These are phyloP conservation scores for Protonibea diacanthus DNA, from an alignment of 2,797 vertebrate species.

Conservation along the genomic window DNA sequence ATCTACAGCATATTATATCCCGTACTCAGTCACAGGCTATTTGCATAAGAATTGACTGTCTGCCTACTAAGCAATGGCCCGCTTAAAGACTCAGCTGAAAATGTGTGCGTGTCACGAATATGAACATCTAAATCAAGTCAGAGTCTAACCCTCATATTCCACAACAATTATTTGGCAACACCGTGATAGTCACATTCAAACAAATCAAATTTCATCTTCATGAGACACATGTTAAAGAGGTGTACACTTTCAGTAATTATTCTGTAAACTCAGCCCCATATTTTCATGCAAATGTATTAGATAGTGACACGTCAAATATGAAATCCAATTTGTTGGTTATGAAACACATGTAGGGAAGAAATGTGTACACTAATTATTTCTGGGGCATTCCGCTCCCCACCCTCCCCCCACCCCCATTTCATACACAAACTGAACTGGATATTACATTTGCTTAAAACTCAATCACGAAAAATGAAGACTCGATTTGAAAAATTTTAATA, in stretches of 20 bases:
- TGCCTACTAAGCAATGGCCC: slow-evolving; percentile 82
- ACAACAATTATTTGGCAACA: slow-evolving; percentile 88
- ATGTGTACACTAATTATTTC: slow-evolving; percentile 99
- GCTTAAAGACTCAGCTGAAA: slow-evolving; percentile 85
- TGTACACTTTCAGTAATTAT: slow-evolving; percentile 99
- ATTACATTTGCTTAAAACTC: slow-evolving; percentile 99
- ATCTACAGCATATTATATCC: slow-evolving; percentile 86
- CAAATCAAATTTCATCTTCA: slow-evolving; percentile 96
- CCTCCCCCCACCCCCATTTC: slow-evolving; percentile 66
- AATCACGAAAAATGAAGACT: slow-evolving; percentile 99
- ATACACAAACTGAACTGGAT: slow-evolving; percentile 90
- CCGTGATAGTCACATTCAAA: slow-evolving; percentile 91
- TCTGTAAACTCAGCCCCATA: slow-evolving; percentile 90
- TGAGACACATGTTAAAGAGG: slow-evolving; percentile 99
- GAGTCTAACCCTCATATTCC: slow-evolving; percentile 84
- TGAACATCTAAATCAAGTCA: slow-evolving; percentile 83
- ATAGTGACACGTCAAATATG: slow-evolving; percentile 97
- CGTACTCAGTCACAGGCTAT: slow-evolving; percentile 76
- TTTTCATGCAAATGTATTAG: slow-evolving; percentile 98
- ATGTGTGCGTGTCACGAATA: slow-evolving; percentile 80
- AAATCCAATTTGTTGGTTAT: slow-evolving; percentile 99
- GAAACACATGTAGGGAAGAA: slow-evolving; percentile 98
- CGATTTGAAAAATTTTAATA: slow-evolving; percentile 99
- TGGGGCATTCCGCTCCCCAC: slow-evolving; percentile 84
- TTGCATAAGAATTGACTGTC: slow-evolving; percentile 87